Evolutionary conservation across 1,140 invertebrate genomes (phyloP).

Genomic region (Onthophagus taurus): DNA sequence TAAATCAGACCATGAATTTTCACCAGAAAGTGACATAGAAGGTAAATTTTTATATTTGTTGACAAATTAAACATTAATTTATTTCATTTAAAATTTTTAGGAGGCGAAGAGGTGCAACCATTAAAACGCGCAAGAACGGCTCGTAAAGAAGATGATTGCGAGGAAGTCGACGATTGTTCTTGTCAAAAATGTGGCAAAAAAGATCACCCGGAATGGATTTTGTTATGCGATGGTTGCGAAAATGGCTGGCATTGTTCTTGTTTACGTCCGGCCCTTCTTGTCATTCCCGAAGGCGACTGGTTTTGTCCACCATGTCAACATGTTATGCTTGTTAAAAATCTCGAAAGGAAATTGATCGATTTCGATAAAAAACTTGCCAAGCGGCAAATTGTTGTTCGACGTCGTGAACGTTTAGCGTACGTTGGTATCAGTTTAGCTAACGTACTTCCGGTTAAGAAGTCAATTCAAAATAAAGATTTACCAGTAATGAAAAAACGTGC

Average conservation of each 20-base stretch:
- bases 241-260: slow-evolving; percentile 92
- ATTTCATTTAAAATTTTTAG: too few relatives aligned
- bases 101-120: slow-evolving; percentile 44
- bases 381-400: slow-evolving; percentile 46
- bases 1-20: slow-evolving; percentile 87
- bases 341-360: slow-evolving; percentile 51
- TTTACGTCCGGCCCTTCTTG: slow-evolving; percentile 76
- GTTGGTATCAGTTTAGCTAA: slow-evolving; percentile 72
- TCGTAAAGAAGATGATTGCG: slow-evolving; percentile 24
- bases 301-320: slow-evolving; percentile 94
- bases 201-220: slow-evolving; percentile 92
- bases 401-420: slow-evolving; percentile 62
- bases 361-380: slow-evolving; percentile 44
- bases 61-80: too few relatives aligned
- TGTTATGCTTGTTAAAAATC: slow-evolving; percentile 56
- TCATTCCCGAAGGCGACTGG: slow-evolving; percentile 95
- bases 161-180: slow-evolving; percentile 61
- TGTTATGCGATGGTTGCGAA: slow-evolving; percentile 91
- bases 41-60: too few relatives aligned
- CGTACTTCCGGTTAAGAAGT: slow-evolving; percentile 43
- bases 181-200: slow-evolving; percentile 81
- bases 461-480: slow-evolving; percentile 26
- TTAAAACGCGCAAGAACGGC: slow-evolving; percentile 59
- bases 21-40: slow-evolving; percentile 63
- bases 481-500: slow-evolving; percentile 32